Conservation (phyloP, 2,888 invertebrate genomes). For the Athalia circularis region DNA sequence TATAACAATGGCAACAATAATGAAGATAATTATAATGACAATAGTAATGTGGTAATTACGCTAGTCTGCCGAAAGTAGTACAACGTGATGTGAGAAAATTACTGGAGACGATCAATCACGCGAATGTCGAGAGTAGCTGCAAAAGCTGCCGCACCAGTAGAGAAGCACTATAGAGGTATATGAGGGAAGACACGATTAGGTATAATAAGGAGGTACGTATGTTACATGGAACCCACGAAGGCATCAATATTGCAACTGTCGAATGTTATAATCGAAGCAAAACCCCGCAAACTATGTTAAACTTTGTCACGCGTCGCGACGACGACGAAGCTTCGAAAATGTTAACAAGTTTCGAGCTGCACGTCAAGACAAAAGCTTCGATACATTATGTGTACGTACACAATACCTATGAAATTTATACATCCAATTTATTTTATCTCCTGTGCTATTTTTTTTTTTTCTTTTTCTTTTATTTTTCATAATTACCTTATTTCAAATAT, state of each 20-base stretch:
- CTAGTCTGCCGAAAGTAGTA: neutral
- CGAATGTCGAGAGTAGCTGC: constrained; percentile 18
- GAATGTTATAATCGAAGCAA: constrained; percentile 30
- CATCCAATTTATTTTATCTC: too few species aligned
- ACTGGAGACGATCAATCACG: constrained; percentile 29
- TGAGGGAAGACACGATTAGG: too few species aligned
- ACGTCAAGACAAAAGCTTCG: constrained; percentile 18
- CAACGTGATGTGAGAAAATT: constrained; percentile 31
- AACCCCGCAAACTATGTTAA: constrained; percentile 28
- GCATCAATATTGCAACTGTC: constrained; percentile 28
- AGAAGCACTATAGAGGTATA: too few species aligned
- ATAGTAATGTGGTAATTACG: constrained; percentile 7
- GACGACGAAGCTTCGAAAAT: neutral
- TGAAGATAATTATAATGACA: neutral
- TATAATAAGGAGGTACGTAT: neutral
- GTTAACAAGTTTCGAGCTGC: constrained; percentile 35
- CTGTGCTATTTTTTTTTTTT: neutral
- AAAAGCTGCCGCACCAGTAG: neutral
- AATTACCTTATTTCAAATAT: neutral
- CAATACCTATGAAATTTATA: neutral
- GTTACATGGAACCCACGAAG: constrained; percentile 14
- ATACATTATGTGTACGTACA: constrained; percentile 9
- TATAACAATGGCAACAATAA: neutral
- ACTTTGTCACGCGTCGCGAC: constrained; percentile 33
- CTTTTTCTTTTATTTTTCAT: neutral